These are phyloP conservation scores for Tragopan temminckii DNA, from an alignment of 2,797 vertebrate species.

Conservation along the genomic window DNA sequence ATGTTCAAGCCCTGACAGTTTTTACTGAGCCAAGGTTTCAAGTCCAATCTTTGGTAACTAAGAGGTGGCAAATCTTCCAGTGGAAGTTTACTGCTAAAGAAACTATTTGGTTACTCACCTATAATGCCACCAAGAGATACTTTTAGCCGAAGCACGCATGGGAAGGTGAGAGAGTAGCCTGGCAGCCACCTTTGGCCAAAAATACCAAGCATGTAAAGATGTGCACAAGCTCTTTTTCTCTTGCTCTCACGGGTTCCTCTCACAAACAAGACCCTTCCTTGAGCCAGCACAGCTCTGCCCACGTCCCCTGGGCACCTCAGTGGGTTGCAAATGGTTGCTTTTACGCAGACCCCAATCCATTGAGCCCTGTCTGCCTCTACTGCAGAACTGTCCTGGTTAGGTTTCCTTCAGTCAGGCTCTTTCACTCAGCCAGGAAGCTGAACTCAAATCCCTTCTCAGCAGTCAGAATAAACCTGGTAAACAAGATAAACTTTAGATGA, in stretches of 20 bases:
- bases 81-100: not conserved
- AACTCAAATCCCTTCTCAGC: not conserved
- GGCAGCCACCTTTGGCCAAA: not conserved
- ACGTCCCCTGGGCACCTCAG: not conserved
- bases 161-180: not conserved
- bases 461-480: not conserved
- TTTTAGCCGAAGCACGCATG: accelerated
- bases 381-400: not conserved
- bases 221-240: not conserved
- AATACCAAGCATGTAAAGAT: accelerated
- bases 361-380: not conserved
- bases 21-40: not conserved
- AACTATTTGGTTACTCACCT: not conserved
- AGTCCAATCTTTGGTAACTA: not conserved
- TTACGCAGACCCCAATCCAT: not conserved
- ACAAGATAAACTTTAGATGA: not conserved
- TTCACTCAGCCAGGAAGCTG: not conserved
- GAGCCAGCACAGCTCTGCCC: not conserved
- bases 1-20: not conserved
- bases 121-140: not conserved
- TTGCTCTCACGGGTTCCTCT: accelerated
- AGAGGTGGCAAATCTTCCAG: not conserved
- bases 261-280: not conserved
- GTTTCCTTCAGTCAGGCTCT: accelerated
- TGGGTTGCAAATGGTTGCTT: not conserved